Percentiles rank a stretch among this genome's conserved stretches.
These are phyloP conservation scores for Oligia fasciuncula DNA, from an alignment of 2,888 invertebrate genomes.

Conservation along the genomic window DNA sequence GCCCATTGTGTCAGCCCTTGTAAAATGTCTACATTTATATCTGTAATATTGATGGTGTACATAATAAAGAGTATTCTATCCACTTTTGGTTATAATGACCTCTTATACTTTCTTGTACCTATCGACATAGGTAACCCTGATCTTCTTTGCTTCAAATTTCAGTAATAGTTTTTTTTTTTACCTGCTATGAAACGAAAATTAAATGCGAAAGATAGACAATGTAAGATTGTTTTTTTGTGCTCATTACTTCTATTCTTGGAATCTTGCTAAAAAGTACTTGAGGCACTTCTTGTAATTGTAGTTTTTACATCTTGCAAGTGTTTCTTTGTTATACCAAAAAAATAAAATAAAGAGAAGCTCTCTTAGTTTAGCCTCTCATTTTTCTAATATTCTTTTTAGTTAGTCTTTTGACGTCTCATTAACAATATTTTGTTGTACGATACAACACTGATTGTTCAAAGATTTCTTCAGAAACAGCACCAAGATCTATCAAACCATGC, in stretches of 20 bases:
- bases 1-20: too few species aligned
- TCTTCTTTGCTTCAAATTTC: not conserved
- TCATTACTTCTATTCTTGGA: not conserved
- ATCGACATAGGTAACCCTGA: not conserved
- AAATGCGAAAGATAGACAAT: not conserved
- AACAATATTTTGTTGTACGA: too few species aligned
- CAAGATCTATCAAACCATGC: slow-evolving; percentile 1
- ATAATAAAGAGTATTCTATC: not conserved
- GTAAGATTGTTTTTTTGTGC: not conserved
- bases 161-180: not conserved
- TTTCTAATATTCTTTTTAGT: too few species aligned
- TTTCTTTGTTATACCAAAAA: not conserved
- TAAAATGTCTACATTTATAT: not conserved
- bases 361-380: not conserved
- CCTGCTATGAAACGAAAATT: not conserved
- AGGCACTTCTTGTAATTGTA: not conserved
- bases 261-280: not conserved
- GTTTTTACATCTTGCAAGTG: not conserved
- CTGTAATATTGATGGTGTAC: not conserved
- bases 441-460: not conserved
- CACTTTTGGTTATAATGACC: not conserved
- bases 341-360: not conserved
- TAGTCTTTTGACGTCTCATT: not conserved
- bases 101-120: not conserved
- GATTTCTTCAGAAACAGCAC: not conserved